A percentile compares a stretch with the other conserved stretches of the same genome.
These are phyloP conservation scores for Galerucella nymphaeae DNA, from an alignment of 2,888 invertebrate genomes.

Conservation along the genomic window DNA sequence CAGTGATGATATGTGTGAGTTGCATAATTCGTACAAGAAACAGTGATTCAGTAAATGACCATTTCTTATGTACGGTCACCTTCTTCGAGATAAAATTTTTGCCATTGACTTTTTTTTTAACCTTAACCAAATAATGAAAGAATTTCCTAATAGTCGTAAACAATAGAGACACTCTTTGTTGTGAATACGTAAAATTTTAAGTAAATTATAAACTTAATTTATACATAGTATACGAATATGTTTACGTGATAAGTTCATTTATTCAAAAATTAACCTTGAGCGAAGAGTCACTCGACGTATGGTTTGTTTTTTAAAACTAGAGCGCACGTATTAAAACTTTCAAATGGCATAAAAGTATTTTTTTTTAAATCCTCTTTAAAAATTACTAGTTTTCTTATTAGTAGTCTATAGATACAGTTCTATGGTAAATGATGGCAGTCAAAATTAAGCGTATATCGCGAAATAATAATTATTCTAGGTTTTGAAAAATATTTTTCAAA, in stretches of 20 bases:
- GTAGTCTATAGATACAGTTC: no score
- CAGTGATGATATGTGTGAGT: slow-evolving; percentile 9
- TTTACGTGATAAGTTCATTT: not conserved
- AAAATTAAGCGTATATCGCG: no score
- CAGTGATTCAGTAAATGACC: slow-evolving; percentile 4
- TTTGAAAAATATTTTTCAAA: no score
- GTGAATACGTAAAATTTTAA: not conserved
- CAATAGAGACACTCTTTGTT: slow-evolving; percentile 12
- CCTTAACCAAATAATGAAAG: not conserved
- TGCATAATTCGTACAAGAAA: slow-evolving; percentile 10
- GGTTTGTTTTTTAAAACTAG: no score
- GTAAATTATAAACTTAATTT: not conserved
- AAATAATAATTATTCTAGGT: no score
- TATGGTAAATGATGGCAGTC: no score
- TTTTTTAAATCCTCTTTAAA: no score
- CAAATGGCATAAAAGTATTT: no score
- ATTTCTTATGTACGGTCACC: slow-evolving; percentile 11
- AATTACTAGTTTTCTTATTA: no score
- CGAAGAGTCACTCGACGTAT: not conserved
- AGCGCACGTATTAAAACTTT: no score
- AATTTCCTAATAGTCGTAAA: slow-evolving; percentile 7
- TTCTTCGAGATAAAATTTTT: not conserved
- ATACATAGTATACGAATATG: not conserved
- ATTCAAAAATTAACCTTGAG: not conserved
- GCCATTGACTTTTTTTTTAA: slow-evolving; percentile 18